A percentile compares a stretch with the other conserved stretches of the same genome.
Conservation (phyloP, 2,888 invertebrate species). For the Cerceris rybyensis region DNA sequence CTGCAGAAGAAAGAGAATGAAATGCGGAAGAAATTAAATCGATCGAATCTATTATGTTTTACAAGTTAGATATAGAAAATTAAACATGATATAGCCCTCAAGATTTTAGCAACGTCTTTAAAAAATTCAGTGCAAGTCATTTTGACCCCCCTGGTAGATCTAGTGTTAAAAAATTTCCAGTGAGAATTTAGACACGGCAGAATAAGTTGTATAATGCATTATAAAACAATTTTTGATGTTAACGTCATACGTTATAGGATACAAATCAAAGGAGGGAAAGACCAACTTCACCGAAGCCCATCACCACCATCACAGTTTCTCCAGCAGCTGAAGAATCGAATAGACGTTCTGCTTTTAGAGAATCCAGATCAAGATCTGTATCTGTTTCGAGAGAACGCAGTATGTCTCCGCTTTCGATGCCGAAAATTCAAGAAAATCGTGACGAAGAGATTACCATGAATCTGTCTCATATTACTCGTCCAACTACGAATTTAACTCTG, state of each 20-base stretch:
- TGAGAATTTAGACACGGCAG: too few relatives aligned
- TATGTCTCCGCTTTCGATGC: slow-evolving; percentile 64
- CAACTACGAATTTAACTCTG: slow-evolving; percentile 24
- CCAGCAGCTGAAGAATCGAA: slow-evolving; percentile 65
- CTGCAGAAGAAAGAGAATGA: too few relatives aligned
- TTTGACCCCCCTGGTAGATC: too few relatives aligned
- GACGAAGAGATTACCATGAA: slow-evolving; percentile 29
- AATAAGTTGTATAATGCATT: too few relatives aligned
- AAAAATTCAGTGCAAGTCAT: too few relatives aligned
- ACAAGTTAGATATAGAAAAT: too few relatives aligned
- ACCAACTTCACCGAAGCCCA: slow-evolving; percentile 15
- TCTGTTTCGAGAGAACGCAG: slow-evolving; percentile 63
- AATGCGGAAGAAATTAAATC: too few relatives aligned
- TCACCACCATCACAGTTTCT: slow-evolving; percentile 48
- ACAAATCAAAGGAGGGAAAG: slow-evolving; percentile 17
- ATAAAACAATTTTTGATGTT: not conserved
- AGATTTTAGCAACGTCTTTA: too few relatives aligned
- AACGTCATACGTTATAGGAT: not conserved
- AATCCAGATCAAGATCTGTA: slow-evolving; percentile 52
- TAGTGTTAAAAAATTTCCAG: too few relatives aligned
- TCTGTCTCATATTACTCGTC: slow-evolving; percentile 1
- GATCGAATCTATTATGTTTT: too few relatives aligned
- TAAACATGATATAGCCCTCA: too few relatives aligned
- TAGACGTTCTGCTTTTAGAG: slow-evolving; percentile 50
- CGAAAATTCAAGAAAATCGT: slow-evolving; percentile 45